Percentiles rank a stretch among this genome's conserved stretches.
These are phyloP conservation scores for Scolopax mira DNA, from an alignment of 2,113 vertebrate species.

Conservation along the genomic window DNA sequence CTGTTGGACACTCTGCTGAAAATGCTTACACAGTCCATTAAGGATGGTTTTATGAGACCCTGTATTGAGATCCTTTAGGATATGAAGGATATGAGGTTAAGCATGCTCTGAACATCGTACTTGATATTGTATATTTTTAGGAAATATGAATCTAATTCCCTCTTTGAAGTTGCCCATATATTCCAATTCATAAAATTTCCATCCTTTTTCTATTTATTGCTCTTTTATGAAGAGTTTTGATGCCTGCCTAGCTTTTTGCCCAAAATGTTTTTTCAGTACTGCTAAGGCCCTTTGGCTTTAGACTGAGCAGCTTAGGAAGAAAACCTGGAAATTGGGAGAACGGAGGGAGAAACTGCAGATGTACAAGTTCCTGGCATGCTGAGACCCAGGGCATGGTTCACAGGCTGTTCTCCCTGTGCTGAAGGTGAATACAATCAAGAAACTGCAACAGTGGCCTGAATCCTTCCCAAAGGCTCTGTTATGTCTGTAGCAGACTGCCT, in stretches of 20 bases:
- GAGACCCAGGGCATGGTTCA: neutral
- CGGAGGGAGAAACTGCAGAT: neutral
- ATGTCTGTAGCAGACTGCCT: neutral
- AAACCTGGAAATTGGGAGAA: neutral
- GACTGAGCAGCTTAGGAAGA: neutral
- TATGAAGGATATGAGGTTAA: neutral
- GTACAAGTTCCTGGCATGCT: neutral
- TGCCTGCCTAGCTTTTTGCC: neutral
- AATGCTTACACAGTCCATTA: neutral
- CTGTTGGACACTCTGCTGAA: neutral
- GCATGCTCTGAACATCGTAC: neutral
- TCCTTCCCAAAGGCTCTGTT: neutral
- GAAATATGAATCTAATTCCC: neutral
- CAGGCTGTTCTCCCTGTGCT: neutral
- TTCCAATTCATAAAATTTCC: neutral
- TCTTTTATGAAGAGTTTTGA: neutral
- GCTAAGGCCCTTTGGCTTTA: neutral
- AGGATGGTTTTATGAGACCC: neutral
- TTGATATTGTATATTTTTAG: neutral
- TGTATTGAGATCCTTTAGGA: neutral
- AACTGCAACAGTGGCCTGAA: neutral
- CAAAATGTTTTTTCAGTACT: neutral
- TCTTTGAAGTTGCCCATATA: neutral
- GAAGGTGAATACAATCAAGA: neutral
- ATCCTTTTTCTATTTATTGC: neutral